Conservation (phyloP, 2,797 vertebrate species). For the Anisognathus igniventris region DNA sequence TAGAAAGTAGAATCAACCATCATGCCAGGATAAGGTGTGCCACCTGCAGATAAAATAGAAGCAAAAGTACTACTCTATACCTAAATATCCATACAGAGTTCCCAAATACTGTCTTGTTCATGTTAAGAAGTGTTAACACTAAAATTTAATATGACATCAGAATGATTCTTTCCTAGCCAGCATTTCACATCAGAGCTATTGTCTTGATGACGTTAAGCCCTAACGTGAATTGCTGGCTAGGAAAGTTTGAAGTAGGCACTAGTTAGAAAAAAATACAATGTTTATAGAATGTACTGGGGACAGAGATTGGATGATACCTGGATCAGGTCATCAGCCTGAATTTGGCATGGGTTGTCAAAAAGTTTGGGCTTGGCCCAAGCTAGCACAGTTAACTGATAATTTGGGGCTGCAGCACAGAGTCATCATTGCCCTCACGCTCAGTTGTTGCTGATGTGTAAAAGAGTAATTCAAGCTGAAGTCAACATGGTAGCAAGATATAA, state of each 20-base stretch:
- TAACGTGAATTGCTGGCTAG: fast-evolving
- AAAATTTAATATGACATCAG: background rate
- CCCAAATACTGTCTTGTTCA: background rate
- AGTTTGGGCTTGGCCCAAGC: background rate
- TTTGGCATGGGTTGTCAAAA: background rate
- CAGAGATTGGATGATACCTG: background rate
- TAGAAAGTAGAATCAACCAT: slow-evolving; percentile 98
- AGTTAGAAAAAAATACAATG: background rate
- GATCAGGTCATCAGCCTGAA: background rate
- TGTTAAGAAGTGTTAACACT: fast-evolving
- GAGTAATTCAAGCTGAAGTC: background rate
- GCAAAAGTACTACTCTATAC: background rate
- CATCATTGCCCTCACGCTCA: background rate
- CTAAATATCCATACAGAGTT: background rate
- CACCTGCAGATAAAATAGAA: slow-evolving; percentile 76
- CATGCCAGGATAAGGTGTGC: slow-evolving; percentile 98
- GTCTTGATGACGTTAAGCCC: background rate
- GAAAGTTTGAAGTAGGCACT: background rate
- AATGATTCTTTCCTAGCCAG: background rate
- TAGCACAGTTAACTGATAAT: background rate
- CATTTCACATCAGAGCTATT: background rate
- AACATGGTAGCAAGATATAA: background rate
- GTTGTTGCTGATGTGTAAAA: background rate
- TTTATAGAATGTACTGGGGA: background rate
- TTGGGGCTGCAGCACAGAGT: background rate